These are phyloP conservation scores for Aythya baeri DNA, from an alignment of 2,113 vertebrate genomes.

Conservation along the genomic window DNA sequence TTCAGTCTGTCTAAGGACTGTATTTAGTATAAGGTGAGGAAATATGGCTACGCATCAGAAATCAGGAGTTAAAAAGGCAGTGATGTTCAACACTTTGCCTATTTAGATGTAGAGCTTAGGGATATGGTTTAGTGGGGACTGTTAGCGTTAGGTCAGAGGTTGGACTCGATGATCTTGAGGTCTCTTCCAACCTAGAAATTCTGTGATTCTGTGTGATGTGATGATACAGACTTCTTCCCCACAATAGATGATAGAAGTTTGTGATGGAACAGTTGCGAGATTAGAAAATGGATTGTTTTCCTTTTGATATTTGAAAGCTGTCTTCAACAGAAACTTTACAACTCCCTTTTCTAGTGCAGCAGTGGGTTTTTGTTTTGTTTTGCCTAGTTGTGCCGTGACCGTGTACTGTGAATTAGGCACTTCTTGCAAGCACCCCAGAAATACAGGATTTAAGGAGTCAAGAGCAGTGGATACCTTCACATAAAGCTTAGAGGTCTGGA, in stretches of 20 bases:
- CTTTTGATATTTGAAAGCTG: background rate
- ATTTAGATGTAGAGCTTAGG: too few relatives aligned
- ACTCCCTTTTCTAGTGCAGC: background rate
- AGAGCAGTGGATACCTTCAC: background rate
- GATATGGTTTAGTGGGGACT: too few relatives aligned
- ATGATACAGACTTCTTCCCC: too few relatives aligned
- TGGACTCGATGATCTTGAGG: too few relatives aligned
- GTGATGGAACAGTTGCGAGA: background rate
- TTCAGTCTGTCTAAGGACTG: background rate
- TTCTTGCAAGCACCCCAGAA: background rate
- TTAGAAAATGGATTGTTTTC: background rate
- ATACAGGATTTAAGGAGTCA: background rate
- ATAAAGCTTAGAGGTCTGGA: background rate
- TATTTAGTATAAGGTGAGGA: background rate
- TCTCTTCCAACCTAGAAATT: too few relatives aligned
- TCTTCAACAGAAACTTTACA: background rate
- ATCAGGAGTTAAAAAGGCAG: background rate
- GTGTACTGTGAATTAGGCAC: background rate
- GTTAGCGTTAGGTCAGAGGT: too few relatives aligned
- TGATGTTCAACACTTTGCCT: too few relatives aligned
- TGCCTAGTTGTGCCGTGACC: background rate
- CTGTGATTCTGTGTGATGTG: too few relatives aligned
- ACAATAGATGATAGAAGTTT: background rate
- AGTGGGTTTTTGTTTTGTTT: background rate
- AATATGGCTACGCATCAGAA: background rate